A percentile compares a stretch with the other conserved stretches of the same genome.
These are phyloP conservation scores for Pseudomugil tenellus DNA, from an alignment of 2,797 vertebrate species.

Conservation along the genomic window DNA sequence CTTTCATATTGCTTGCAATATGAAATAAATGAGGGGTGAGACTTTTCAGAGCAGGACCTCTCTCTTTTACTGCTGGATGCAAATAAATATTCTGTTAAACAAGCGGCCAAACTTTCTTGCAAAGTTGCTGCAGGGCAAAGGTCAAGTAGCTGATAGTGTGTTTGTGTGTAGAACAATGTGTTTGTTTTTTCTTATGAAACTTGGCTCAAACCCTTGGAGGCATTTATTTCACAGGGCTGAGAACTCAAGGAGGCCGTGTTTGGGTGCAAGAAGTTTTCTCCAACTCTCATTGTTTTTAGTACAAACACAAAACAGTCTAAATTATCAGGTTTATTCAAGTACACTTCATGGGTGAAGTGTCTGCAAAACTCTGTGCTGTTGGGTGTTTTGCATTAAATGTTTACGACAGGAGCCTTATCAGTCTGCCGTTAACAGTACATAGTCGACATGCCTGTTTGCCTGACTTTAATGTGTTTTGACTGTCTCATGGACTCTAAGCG, in stretches of 20 bases:
- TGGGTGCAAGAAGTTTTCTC: conserved; percentile 3
- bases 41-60: no score
- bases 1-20: not conserved
- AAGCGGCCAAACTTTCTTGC: not conserved
- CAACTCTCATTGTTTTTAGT: not conserved
- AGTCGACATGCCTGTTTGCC: not conserved
- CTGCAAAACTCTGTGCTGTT: not conserved
- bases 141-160: not conserved
- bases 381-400: not conserved
- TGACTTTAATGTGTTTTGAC: not conserved
- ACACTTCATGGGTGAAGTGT: not conserved
- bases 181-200: not conserved
- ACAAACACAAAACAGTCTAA: not conserved
- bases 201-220: no score
- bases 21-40: not conserved
- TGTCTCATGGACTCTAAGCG: not conserved
- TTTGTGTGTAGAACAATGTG: not conserved
- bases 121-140: not conserved
- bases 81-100: not conserved
- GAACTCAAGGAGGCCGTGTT: no score
- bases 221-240: no score
- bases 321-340: not conserved
- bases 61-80: not conserved
- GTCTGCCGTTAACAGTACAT: not conserved
- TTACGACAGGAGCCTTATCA: not conserved